Percentiles rank a stretch among this genome's conserved stretches.
Evolutionary conservation across 2,113 vertebrate species (phyloP).

Genomic region (Hippocampus comes): DNA sequence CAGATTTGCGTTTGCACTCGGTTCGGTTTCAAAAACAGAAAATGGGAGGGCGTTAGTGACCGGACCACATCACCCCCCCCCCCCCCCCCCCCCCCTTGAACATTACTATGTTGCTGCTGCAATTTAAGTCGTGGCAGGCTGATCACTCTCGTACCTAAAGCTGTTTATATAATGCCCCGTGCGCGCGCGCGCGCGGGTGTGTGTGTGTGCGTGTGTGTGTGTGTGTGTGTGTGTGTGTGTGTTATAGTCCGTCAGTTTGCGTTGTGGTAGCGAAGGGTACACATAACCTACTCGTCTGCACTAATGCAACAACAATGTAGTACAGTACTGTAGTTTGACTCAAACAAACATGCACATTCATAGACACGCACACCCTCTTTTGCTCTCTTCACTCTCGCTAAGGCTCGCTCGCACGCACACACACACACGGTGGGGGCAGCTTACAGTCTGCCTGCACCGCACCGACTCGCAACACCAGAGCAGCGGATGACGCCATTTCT

Average conservation of each 20-base stretch:
- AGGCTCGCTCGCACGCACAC: too few species aligned
- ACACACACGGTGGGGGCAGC: constrained; percentile 31
- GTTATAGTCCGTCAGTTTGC: constrained; percentile 35
- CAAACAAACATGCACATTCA: background rate
- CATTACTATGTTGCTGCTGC: constrained; percentile 30
- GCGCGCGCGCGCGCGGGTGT: too few species aligned
- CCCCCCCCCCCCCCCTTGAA: background rate
- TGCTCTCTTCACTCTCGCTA: background rate
- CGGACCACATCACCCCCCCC: constrained; percentile 1
- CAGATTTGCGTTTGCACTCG: background rate
- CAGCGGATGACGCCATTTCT: constrained; percentile 80
- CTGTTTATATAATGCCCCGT: constrained; percentile 64
- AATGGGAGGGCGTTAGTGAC: background rate
- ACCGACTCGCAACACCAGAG: constrained; percentile 58
- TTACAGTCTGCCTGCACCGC: constrained; percentile 60
- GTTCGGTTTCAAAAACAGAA: background rate
- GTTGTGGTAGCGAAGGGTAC: constrained; percentile 33
- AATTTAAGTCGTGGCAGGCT: constrained; percentile 42
- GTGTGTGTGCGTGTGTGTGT: background rate
- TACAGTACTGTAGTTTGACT: constrained; percentile 2
- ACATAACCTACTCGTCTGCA: constrained; percentile 16
- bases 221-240: background rate
- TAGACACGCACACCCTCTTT: too few species aligned
- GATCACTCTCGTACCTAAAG: constrained; percentile 49
- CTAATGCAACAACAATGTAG: constrained; percentile 22